phyloP scores from a whole-genome alignment of 1,140 invertebrate genomes.

The Eubasilissa regina region DNA sequence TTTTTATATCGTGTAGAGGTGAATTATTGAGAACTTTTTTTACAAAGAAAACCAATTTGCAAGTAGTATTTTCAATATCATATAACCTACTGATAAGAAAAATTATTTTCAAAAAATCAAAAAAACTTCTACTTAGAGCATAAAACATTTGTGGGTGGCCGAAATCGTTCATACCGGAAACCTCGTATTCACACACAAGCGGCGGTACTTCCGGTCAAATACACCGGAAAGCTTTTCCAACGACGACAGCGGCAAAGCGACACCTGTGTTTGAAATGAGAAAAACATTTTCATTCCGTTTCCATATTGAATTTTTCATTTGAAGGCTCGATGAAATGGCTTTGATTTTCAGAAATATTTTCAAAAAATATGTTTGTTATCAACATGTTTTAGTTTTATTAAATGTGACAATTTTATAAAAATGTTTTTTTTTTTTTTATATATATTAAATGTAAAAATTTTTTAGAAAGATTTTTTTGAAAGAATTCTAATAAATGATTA shows the following conservation, averaged over 20 bases:
- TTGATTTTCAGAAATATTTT: constrained; percentile 21
- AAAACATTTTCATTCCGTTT: constrained; percentile 29
- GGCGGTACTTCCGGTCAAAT: constrained; percentile 14
- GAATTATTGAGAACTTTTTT: too few species aligned
- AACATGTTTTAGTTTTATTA: background rate
- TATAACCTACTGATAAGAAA: too few species aligned
- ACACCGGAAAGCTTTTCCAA: constrained; percentile 8
- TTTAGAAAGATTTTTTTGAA: too few species aligned
- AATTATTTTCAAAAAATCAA: too few species aligned
- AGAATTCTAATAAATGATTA: too few species aligned
- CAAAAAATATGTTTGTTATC: background rate
- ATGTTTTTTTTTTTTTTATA: too few species aligned
- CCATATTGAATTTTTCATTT: constrained; percentile 16
- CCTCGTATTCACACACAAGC: constrained; percentile 14
- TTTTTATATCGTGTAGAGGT: too few species aligned
- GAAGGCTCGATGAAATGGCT: background rate
- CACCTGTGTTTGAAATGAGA: constrained; percentile 24
- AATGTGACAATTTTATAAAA: background rate
- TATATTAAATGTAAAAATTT: too few species aligned
- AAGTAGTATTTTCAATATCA: background rate
- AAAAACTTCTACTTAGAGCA: background rate
- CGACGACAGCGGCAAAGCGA: constrained; percentile 8
- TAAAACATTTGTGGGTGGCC: constrained; percentile 13
- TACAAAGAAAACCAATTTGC: background rate
- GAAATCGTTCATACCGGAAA: constrained; percentile 12